These are phyloP conservation scores for Charaxes varanes DNA, from an alignment of 1,140 invertebrate species.

Conservation along the genomic window DNA sequence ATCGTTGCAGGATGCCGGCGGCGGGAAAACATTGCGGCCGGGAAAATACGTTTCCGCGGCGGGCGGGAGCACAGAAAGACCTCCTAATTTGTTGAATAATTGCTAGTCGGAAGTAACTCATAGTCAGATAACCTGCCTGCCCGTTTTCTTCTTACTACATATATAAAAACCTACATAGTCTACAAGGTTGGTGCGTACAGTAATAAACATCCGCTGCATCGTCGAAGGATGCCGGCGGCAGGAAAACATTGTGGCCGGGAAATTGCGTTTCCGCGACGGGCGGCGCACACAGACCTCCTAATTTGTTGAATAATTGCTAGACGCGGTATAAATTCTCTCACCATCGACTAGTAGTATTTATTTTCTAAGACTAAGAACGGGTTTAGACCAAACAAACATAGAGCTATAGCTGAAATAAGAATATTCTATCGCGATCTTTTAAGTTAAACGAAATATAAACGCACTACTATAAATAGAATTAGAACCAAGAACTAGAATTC, in stretches of 20 bases:
- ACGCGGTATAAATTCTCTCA: conserved; percentile 13
- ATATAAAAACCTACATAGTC: not conserved
- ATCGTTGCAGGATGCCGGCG: conserved; percentile 15
- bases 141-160: too few relatives aligned
- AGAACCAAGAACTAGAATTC: too few relatives aligned
- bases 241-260: conserved; percentile 37
- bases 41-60: conserved; percentile 47
- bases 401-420: too few relatives aligned
- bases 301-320: conserved; percentile 52
- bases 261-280: conserved; percentile 8
- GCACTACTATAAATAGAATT: too few relatives aligned
- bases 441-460: too few relatives aligned
- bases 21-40: conserved; percentile 48
- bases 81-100: conserved; percentile 3
- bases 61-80: conserved; percentile 13
- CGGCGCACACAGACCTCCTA: conserved; percentile 28
- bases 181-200: not conserved
- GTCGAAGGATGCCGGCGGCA: conserved; percentile 22
- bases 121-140: too few relatives aligned
- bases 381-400: too few relatives aligned
- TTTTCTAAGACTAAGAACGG: too few relatives aligned
- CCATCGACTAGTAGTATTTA: too few relatives aligned
- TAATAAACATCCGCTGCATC: conserved; percentile 5
- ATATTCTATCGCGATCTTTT: too few relatives aligned
- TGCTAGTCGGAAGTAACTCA: not conserved